These are phyloP conservation scores for Lepidocolaptes lacrymiger DNA, from an alignment of 2,797 vertebrate genomes.

Conservation along the genomic window DNA sequence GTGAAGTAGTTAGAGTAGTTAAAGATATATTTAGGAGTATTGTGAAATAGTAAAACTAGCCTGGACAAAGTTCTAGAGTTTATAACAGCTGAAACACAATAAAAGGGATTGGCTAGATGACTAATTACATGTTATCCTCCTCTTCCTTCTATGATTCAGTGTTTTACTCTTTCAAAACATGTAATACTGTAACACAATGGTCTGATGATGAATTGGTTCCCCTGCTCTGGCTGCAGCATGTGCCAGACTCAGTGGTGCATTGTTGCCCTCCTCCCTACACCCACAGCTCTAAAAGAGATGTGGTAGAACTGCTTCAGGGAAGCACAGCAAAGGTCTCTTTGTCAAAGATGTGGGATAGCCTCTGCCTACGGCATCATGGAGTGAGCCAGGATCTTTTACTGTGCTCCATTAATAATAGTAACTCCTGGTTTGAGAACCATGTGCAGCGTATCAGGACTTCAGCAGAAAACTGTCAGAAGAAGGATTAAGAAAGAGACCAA, in stretches of 20 bases:
- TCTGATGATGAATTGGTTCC: neutral
- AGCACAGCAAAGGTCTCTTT: neutral
- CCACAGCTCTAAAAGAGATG: neutral
- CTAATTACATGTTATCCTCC: neutral
- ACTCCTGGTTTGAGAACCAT: neutral
- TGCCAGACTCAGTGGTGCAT: neutral
- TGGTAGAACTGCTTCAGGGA: neutral
- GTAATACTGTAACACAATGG: neutral
- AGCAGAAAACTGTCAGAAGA: neutral
- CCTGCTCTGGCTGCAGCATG: neutral
- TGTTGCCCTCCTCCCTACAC: neutral
- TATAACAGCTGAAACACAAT: neutral
- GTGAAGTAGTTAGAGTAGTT: neutral
- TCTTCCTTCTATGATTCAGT: neutral
- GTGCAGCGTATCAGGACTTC: neutral
- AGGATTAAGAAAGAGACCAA: neutral
- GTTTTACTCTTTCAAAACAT: neutral
- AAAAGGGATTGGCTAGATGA: neutral
- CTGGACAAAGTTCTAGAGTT: neutral
- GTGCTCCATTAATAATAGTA: fast-evolving
- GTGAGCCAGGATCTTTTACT: neutral
- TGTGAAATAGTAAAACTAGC: neutral
- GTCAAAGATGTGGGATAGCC: neutral
- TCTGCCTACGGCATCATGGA: neutral
- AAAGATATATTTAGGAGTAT: neutral